phyloP scores from a whole-genome alignment of 2,888 invertebrate genomes.

The Cephus runcator region DNA sequence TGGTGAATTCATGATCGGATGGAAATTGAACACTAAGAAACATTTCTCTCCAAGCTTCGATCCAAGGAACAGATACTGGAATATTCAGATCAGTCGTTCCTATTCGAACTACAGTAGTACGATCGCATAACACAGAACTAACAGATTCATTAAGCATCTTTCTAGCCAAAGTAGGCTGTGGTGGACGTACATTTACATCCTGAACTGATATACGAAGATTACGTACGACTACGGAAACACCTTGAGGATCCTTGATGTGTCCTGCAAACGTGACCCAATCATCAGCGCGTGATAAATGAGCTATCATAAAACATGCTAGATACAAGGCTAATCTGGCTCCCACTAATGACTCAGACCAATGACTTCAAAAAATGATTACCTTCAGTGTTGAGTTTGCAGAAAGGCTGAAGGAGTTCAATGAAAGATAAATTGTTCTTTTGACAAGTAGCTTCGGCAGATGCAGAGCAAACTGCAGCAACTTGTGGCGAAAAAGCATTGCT shows the following conservation, averaged over 20 bases:
- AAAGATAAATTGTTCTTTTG: conserved; percentile 92
- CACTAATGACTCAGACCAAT: background rate
- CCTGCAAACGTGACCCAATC: conserved; percentile 68
- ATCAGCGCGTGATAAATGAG: background rate
- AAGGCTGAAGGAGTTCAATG: conserved; percentile 90
- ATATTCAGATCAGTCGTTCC: conserved; percentile 74
- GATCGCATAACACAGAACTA: conserved; percentile 70
- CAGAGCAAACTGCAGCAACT: conserved; percentile 86
- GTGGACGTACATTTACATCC: conserved; percentile 84
- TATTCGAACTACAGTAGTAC: conserved; percentile 69
- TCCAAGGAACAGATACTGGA: conserved; percentile 90
- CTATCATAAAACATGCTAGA: background rate
- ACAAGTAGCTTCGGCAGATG: conserved; percentile 84
- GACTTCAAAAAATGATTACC: conserved; percentile 66
- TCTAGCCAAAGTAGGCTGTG: conserved; percentile 83
- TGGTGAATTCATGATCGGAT: conserved; percentile 96
- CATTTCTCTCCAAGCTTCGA: conserved; percentile 93
- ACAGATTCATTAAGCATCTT: conserved; percentile 89
- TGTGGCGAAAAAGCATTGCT: conserved; percentile 90
- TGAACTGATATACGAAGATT: conserved; percentile 83
- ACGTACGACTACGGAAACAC: conserved; percentile 76
- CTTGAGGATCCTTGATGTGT: conserved; percentile 85
- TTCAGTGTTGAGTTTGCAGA: conserved; percentile 80
- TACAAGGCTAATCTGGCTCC: background rate
- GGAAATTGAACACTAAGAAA: conserved; percentile 89